Evolutionary conservation across 2,113 vertebrate species (phyloP), one percentile per base, ranked within the genome.

Genomic region (Candoia aspera): DNA sequence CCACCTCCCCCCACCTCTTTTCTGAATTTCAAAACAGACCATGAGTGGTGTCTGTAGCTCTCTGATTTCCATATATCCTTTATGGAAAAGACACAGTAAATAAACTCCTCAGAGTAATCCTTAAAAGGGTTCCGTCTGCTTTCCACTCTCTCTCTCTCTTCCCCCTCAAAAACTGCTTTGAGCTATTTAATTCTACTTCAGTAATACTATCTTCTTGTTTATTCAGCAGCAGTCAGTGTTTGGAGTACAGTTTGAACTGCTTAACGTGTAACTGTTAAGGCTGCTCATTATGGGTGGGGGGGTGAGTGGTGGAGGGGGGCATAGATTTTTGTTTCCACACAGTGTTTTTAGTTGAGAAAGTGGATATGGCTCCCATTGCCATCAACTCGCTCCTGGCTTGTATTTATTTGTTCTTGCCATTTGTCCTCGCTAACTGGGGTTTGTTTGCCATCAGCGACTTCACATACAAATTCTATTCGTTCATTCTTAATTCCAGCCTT

Each of bases 1-100:
- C n/a, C 97, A 64, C 17, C 97, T 92, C 92, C 93, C 97, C 97
- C 97, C 97, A 94, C 91, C 94, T 93, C 97, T 96, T 98, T 98
- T 98, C 98, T 98, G 98, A 98, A 99, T 99, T 99, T 99, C 98
- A 99, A 99, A 99, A 98, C 98, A 98, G 98, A 98, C 98, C 96
- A 97, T 97, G 98, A 98, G 98, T 98, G 98, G 98, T 98, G 98
- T 98, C 98, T 98, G 98, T 97, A 97, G 98, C 98, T 95, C 98
- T 99, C 98, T 99, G 98, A 99, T 99, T 99, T 99, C 98, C 98
- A 99, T 99, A 99, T 97, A 98, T 98, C 98, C 98, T 99, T 98
- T 98, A 98, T 98, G 98, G 98, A 98, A 98, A 98, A 98, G 97
- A 98, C 98, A 98, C 98, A 98, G 98, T 98, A 98, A 99, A 99